Base-by-base conservation (phyloP, 2,888 invertebrate genomes). In the Sipha maydis region DNA sequence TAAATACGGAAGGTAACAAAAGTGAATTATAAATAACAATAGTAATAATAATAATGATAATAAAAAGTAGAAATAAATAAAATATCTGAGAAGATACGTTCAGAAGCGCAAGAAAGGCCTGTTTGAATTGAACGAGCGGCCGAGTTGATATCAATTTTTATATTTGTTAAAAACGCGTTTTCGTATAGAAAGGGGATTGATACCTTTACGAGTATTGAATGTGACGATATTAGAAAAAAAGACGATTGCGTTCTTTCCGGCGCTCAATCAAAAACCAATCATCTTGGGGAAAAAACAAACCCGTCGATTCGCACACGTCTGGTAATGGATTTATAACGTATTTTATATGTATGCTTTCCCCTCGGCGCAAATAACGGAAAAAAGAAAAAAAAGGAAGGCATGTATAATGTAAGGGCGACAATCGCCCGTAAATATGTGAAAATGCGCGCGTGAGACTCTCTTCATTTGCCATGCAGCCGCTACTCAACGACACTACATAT, bases 311-410 rank as follows among this genome's bases (percentile, higher is more conserved):
- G 17, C 79, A 73, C 54, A 38, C 73, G 86, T 76, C 82, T 80
- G 79, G 82, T 88, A 88, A 88, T 88, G 88, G 88, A 88, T 88
- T 88, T 88, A 88, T 88, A 88, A 88, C 88, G 88, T 80, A 88
- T 88, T 88, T 88, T 80, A 75, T 80, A 88, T 67, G 75, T 82
- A 28, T 11, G 48, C 38, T 80, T 82, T 71, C 82, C 88, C 88
- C 80, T 88, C 75, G 88, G 48, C 38, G 31, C 14, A n/a, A 34
- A 61, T 56, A 34, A 34, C 31, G 3, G 9, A 31, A 56, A 14
- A 79, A 61, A 34, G 25, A 31, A 56, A 14, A 79, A 61, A 34
- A 34, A 4, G n/a, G 21, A 82, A 82, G 61, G 41, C 78, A 85
- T 78, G 79, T 17, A 76, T 67, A 76, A 85, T 69, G 71, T 73